phyloP scores from a whole-genome alignment of 1,140 invertebrate genomes.

The Drosophila pectinifera region DNA sequence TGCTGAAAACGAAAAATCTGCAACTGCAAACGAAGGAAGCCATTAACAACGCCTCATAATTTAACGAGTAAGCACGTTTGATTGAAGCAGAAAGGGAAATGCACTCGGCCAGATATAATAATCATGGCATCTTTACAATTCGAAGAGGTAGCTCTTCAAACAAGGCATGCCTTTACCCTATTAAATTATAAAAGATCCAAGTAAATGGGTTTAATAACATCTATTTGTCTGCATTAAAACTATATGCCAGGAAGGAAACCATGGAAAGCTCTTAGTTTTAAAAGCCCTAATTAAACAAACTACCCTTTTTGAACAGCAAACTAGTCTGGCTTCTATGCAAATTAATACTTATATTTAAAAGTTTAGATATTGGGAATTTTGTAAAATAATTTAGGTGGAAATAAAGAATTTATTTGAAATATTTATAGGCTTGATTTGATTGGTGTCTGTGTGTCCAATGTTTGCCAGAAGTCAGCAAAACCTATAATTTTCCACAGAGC shows the following conservation, averaged over 20 bases:
- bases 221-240: not conserved
- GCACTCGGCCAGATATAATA: conserved; percentile 13
- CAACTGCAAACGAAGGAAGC: conserved; percentile 52
- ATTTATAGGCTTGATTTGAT: not conserved
- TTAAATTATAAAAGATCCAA: conserved; percentile 9
- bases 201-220: not conserved
- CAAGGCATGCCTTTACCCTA: not conserved
- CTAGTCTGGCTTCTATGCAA: not conserved
- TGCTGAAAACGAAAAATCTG: conserved; percentile 50
- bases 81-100: conserved; percentile 36
- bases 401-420: not conserved
- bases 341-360: not conserved
- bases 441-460: not conserved
- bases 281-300: not conserved
- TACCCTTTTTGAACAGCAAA: not conserved
- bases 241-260: not conserved
- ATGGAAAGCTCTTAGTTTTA: conserved; percentile 1
- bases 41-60: conserved; percentile 46
- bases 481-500: conserved; percentile 23
- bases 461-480: not conserved
- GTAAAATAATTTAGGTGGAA: not conserved
- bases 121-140: conserved; percentile 21
- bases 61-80: conserved; percentile 35
- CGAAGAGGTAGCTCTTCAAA: conserved; percentile 6
- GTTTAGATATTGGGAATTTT: not conserved